Base-by-base conservation (phyloP, 2,797 vertebrate genomes). In the Ataeniobius toweri region DNA sequence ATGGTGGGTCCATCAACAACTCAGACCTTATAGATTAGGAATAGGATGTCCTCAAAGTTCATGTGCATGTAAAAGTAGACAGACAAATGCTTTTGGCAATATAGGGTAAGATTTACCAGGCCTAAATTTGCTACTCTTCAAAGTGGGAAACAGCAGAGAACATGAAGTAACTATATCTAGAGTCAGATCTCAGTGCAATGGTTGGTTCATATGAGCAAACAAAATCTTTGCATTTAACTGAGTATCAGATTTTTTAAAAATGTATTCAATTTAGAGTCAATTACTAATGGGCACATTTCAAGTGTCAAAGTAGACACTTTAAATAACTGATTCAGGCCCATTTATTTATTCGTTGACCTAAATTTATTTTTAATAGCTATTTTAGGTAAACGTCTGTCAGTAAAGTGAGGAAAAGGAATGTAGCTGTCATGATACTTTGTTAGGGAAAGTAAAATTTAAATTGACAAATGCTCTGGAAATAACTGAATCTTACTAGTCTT, bases 261-360 rank as follows among this genome's bases (percentile, higher is more conserved):
- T 36, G 36, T 4, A 36, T 36, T 36, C 4, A 36, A 36, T 36
- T 36, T 36, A 36, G 3, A 65, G 18, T 20, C 20, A 16, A 13
- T 65, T 20, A 22, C 31, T 39, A 39, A 56, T 56, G 18, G 31
- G 16, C 0, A 1, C 31, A 48, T 76, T 61, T 61, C 39, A 73
- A 59, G 44, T 28, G 53, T 56, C 41, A 55, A 26, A 59, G 56
- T 39, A 8, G 18, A 51, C 58, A 2, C n/a, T 55, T 67, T 56
- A 65, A 48, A 39, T 67, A 5, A 26, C 59, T 39, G 1, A 63
- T 73, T 74, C 24, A 58, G 41, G 50, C 22, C 31, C 31, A 44
- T 26, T 55, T 67, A 44, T 61, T 76, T 73, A 16, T 36, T 56
- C 56, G 71, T 68, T 77, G 71, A 61, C 50, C 28, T 41, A n/a